Base-by-base conservation (phyloP, 2,888 invertebrate genomes). In the Schrankia costaestrigalis region DNA sequence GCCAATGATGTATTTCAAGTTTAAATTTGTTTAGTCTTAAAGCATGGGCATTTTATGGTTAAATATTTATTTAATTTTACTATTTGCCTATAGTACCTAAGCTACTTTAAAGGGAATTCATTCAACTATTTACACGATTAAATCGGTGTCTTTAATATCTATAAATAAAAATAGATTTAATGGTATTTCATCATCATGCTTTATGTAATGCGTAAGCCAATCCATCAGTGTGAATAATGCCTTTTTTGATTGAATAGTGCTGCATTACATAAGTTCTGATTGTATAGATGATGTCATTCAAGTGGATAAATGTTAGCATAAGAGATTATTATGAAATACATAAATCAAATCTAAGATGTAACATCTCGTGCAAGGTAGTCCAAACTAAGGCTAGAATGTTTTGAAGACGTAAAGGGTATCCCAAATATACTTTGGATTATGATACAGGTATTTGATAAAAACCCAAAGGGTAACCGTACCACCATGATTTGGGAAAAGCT, bases 401-500 rank as follows among this genome's bases (percentile, higher is more conserved):
- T 42, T 47, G 40, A 41, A 44, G 41, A 53, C 41, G 42, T 53
- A 54, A 59, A 52, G 47, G 40, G n/a, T 35, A 33, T 43, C 34
- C 45, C 35, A 36, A 38, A 42, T 44, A 28, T 29, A 47, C 27
- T 41, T 53, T 39, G 49, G 58, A 53, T 35, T 40, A 49, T 57
- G 33, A 49, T 42, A 38, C 41, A 55, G 55, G 55, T 56, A 62
- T 59, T 48, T 61, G 58, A 50, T 63, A 52, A 47, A 58, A 22
- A 56, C 54, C 63, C 57, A 34, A 32, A 46, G 58, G 56, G 56
- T 41, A 56, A 59, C 58, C 55, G 37, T 42, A 33, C 31, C 58
- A 69, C 69, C 63, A 63, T 71, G 70, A 61, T 52, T 55, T 51
- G 11, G 56, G 66, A 62, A 60, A 71, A 68, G 72, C 70, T 67